These are phyloP conservation scores for Rhagoletis pomonella DNA, from an alignment of 1,140 invertebrate species.

Conservation along the genomic window DNA sequence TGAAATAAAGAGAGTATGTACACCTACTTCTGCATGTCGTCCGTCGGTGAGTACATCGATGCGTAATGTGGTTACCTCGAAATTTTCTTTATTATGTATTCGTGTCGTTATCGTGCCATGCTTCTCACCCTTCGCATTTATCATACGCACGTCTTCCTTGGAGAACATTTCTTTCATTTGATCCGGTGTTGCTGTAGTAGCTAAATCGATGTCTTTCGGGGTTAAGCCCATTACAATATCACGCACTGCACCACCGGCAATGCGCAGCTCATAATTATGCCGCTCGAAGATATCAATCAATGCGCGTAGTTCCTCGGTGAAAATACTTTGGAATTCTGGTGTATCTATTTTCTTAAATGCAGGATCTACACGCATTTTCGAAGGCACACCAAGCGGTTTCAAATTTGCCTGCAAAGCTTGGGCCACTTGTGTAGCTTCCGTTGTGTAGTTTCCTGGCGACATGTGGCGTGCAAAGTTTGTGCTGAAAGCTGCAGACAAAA, in stretches of 20 bases:
- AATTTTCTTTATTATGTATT: constrained; percentile 96
- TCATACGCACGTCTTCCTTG: constrained; percentile 89
- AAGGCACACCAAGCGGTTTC: constrained; percentile 69
- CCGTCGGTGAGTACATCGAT: constrained; percentile 96
- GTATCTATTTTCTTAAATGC: constrained; percentile 82
- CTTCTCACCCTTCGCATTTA: constrained; percentile 95
- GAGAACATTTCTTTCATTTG: constrained; percentile 98
- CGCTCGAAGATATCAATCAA: constrained; percentile 86
- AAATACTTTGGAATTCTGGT: constrained; percentile 85
- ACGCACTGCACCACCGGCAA: constrained; percentile 96
- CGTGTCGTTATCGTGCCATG: constrained; percentile 99
- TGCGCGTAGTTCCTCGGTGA: constrained; percentile 84
- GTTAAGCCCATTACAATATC: constrained; percentile 92
- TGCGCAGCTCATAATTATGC: constrained; percentile 89
- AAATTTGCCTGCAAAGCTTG: background rate
- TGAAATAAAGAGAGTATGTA: background rate
- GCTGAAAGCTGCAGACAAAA: background rate
- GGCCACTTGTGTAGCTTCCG: background rate
- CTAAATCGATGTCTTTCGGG: constrained; percentile 98
- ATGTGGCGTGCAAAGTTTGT: constrained; percentile 17
- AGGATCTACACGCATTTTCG: constrained; percentile 79
- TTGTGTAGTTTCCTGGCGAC: background rate
- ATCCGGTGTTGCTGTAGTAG: constrained; percentile 95
- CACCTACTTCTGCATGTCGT: constrained; percentile 85
- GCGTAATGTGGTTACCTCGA: constrained; percentile 94